Evolutionary conservation across 2,113 vertebrate species (phyloP).

Genomic region (Amazona vittata): DNA sequence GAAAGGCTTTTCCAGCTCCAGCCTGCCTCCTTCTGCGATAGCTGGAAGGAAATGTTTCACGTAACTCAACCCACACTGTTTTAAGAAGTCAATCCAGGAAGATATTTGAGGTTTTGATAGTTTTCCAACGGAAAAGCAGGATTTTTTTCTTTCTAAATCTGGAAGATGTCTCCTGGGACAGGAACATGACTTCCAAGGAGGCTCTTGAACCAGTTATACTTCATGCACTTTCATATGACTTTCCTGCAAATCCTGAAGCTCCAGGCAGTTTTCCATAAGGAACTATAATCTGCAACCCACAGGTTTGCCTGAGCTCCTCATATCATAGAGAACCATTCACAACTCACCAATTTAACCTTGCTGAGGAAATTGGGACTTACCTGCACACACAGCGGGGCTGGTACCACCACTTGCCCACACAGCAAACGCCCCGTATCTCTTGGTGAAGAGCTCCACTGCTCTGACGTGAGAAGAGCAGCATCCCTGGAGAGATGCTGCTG

Average conservation of each 20-base stretch:
- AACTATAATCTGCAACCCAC: neutral
- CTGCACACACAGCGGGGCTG: neutral
- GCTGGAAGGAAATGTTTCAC: slow-evolving; percentile 27
- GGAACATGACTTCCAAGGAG: neutral
- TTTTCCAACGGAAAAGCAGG: slow-evolving; percentile 14
- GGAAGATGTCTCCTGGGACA: neutral
- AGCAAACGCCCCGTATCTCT: neutral
- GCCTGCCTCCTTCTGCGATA: neutral
- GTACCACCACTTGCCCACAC: neutral
- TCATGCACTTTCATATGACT: neutral
- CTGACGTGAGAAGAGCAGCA: neutral
- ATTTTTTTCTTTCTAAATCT: neutral
- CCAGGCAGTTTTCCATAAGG: neutral
- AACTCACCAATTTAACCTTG: neutral
- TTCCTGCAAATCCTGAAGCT: neutral
- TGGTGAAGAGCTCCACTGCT: neutral
- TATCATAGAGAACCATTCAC: neutral
- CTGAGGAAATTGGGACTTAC: neutral
- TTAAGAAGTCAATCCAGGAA: neutral
- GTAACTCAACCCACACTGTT: slow-evolving; percentile 3
- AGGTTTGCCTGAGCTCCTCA: neutral
- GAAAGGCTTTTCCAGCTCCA: neutral
- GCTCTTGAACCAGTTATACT: neutral
- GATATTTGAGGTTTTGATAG: slow-evolving; percentile 8
- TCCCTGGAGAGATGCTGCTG: neutral